These are phyloP conservation scores for Thunnus maccoyii DNA, from an alignment of 2,113 vertebrate genomes.

Conservation along the genomic window DNA sequence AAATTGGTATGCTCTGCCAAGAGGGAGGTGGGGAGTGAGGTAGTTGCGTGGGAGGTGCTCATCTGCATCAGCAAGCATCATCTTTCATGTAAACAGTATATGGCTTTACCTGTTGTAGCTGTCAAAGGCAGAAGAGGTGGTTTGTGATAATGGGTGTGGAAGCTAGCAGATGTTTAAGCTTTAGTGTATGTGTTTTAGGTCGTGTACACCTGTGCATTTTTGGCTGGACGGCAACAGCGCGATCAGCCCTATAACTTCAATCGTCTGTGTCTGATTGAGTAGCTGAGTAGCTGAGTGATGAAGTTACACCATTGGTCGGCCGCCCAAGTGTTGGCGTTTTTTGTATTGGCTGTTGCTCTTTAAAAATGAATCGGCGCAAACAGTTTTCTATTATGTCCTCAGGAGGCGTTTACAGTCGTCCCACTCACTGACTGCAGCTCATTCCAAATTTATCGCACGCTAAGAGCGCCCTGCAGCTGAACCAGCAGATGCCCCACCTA, in stretches of 20 bases:
- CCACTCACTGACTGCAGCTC: too few species aligned
- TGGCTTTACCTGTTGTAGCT: slow-evolving; percentile 70
- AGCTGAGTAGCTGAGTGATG: too few species aligned
- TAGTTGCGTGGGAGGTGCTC: slow-evolving; percentile 74
- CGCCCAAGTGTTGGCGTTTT: background rate
- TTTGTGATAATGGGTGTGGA: slow-evolving; percentile 53
- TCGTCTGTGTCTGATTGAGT: too few species aligned
- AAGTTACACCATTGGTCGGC: too few species aligned
- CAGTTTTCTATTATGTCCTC: too few species aligned
- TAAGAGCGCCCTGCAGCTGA: too few species aligned
- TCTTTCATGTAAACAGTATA: slow-evolving; percentile 61
- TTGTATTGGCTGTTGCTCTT: background rate
- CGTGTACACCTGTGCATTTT: slow-evolving; percentile 45
- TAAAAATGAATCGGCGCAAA: background rate
- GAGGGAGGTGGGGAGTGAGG: slow-evolving; percentile 70
- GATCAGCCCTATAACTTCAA: too few species aligned
- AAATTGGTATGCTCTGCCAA: slow-evolving; percentile 82
- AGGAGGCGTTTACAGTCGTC: too few species aligned
- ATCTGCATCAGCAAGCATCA: slow-evolving; percentile 65
- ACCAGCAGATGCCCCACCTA: too few species aligned
- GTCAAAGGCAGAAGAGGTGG: slow-evolving; percentile 47
- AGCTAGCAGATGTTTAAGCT: slow-evolving; percentile 29
- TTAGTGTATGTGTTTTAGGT: slow-evolving; percentile 23
- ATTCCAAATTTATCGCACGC: too few species aligned
- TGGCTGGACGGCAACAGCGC: background rate